Evolutionary conservation across 1,140 invertebrate species (phyloP), one percentile per base, ranked within the genome.

Genomic region (Anoplolepis gracilipes): DNA sequence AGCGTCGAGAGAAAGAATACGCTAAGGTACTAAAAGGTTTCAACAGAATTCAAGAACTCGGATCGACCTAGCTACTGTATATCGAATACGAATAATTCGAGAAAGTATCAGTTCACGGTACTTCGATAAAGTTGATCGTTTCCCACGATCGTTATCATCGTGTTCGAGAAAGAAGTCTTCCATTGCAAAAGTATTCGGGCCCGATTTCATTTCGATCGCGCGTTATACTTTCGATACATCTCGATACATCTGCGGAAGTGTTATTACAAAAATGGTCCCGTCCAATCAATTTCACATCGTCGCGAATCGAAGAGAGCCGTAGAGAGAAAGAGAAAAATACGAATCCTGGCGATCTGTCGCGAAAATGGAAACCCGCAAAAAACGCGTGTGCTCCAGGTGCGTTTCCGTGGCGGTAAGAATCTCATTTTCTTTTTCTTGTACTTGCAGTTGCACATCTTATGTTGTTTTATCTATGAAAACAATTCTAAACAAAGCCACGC

Each of bases 1-100:
- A 67, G 33, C 11, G 10, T 5, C 13, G 42, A 42, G 49, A 70
- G 65, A n/a, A 16, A 57, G 65, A 30, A 55, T 70, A 72, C 19
- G 36, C 13, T n/a, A n/a, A n/a, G 19, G 25, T 25, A 49, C 55
- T 49, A 49, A 49, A 57, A 57, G 64, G 53, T 49, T 49, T 49
- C 46, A 78, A 78, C n/a, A 53, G 42, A 72, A 81, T 72, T 81
- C 78, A 72, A 25, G 25, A 72, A 81, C 53, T 81, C 53, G 64
- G 30, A 42, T 70, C 78, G 78, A 70, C 22, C 67, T 39, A 70
- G 39, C 49, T 7, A 42, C 36, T 81, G 65, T 81, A 81, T 70
- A 72, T 81, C 78, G 78, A 81, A 81, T 81, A 81, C 78, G 78
- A 81, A 81, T 81, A 72, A 81, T 67, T 65, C 16, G 36, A 72